Conservation (phyloP, 2,888 invertebrate genomes). For the Latrodectus hesperus region DNA sequence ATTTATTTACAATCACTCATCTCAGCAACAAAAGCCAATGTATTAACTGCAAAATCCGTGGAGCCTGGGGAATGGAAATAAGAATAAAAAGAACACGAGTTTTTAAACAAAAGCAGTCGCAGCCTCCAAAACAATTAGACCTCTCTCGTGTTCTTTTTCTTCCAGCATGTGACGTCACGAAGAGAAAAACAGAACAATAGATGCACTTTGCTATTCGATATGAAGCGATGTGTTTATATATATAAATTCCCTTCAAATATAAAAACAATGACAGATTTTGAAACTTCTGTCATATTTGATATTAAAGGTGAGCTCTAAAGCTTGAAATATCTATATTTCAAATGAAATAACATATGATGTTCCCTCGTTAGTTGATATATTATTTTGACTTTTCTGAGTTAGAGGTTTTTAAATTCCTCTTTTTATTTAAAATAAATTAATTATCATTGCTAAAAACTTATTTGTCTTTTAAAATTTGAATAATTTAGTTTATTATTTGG, state of each 20-base stretch:
- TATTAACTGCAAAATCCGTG: neutral
- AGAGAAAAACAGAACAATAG: conserved; percentile 35
- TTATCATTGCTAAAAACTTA: too few relatives aligned
- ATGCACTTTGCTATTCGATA: conserved; percentile 39
- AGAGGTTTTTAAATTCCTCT: too few relatives aligned
- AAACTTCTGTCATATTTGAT: conserved; percentile 49
- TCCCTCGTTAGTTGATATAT: too few relatives aligned
- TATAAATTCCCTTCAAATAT: neutral
- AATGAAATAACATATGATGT: too few relatives aligned
- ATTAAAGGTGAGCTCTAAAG: conserved; percentile 8
- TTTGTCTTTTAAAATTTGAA: too few relatives aligned
- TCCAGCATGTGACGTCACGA: conserved; percentile 26
- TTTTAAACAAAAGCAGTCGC: conserved; percentile 41
- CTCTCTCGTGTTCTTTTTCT: conserved; percentile 14
- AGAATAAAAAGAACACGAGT: conserved; percentile 7
- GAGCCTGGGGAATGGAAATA: neutral
- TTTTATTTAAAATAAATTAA: too few relatives aligned
- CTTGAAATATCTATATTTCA: neutral
- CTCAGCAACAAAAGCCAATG: conserved; percentile 22
- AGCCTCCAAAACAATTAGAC: conserved; percentile 43
- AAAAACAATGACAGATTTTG: conserved; percentile 47
- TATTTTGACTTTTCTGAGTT: too few relatives aligned
- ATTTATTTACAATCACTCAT: conserved; percentile 46
- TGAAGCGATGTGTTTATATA: conserved; percentile 8
- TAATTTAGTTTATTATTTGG: too few relatives aligned